A percentile compares a stretch with the other conserved stretches of the same genome.
phyloP scores from a whole-genome alignment of 2,888 invertebrate genomes.

The Graphium colonna region DNA sequence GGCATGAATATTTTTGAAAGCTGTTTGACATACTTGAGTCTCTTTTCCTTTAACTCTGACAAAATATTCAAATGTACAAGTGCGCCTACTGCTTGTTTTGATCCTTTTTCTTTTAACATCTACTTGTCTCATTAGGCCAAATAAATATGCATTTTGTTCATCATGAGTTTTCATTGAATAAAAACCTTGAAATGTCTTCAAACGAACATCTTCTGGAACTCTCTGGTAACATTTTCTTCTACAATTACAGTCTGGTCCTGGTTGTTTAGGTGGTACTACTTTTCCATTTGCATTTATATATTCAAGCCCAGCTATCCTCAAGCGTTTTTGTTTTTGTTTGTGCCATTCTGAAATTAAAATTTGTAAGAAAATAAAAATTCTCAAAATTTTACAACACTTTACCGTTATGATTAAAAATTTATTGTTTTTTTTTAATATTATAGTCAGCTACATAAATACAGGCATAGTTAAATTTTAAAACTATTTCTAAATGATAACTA shows the following conservation, averaged over 20 bases:
- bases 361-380: neutral
- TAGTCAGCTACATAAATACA: too few relatives aligned
- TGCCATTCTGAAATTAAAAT: slow-evolving; percentile 72
- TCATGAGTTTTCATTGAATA: slow-evolving; percentile 79
- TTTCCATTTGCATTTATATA: slow-evolving; percentile 80
- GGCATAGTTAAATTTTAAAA: too few relatives aligned
- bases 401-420: too few relatives aligned
- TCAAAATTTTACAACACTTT: slow-evolving; percentile 26
- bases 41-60: slow-evolving; percentile 76
- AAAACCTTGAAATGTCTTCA: slow-evolving; percentile 77
- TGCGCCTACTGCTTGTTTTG: slow-evolving; percentile 73
- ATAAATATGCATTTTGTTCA: slow-evolving; percentile 80
- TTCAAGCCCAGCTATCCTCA: slow-evolving; percentile 76
- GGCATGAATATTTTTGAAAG: slow-evolving; percentile 80
- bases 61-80: slow-evolving; percentile 80
- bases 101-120: slow-evolving; percentile 79
- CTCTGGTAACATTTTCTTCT: slow-evolving; percentile 74
- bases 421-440: too few relatives aligned
- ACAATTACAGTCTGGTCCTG: slow-evolving; percentile 77
- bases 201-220: slow-evolving; percentile 70
- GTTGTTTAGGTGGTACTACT: slow-evolving; percentile 75
- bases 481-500: too few relatives aligned
- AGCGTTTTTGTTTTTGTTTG: slow-evolving; percentile 78
- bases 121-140: slow-evolving; percentile 79
- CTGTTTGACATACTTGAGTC: slow-evolving; percentile 79